Conservation (phyloP, 2,888 invertebrate genomes). For the Zootermopsis nevadensis region DNA sequence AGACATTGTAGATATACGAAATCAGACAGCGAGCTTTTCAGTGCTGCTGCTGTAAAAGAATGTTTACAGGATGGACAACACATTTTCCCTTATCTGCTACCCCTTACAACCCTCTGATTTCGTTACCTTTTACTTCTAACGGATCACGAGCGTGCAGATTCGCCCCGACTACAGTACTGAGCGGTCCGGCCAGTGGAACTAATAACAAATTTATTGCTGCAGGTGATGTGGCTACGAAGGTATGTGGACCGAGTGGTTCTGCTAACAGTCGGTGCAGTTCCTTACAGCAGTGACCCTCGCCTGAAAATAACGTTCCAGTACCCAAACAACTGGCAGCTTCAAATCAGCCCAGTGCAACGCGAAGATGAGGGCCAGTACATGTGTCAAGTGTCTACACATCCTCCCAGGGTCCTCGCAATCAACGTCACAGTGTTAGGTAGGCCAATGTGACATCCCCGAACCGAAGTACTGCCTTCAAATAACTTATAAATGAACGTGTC, state of each 20-base stretch:
- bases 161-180: too few relatives aligned
- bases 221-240: constrained; percentile 78
- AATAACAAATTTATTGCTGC: constrained; percentile 25
- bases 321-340: constrained; percentile 77
- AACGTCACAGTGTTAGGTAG: constrained; percentile 81
- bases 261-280: constrained; percentile 73
- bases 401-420: constrained; percentile 79
- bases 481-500: too few relatives aligned
- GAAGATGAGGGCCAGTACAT: constrained; percentile 80
- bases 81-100: too few relatives aligned
- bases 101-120: too few relatives aligned
- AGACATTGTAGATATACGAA: too few relatives aligned
- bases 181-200: too few relatives aligned
- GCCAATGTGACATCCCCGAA: constrained; percentile 55
- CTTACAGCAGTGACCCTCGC: constrained; percentile 73
- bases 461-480: too few relatives aligned
- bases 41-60: too few relatives aligned
- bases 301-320: constrained; percentile 76
- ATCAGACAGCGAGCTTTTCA: too few relatives aligned
- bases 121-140: too few relatives aligned
- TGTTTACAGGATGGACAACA: too few relatives aligned
- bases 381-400: constrained; percentile 86
- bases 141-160: too few relatives aligned
- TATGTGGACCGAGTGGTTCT: constrained; percentile 73
- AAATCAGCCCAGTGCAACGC: constrained; percentile 77